A percentile compares a stretch with the other conserved stretches of the same genome.
phyloP scores from a whole-genome alignment of 2,797 vertebrate genomes.

The Pseudomugil gertrudae region DNA sequence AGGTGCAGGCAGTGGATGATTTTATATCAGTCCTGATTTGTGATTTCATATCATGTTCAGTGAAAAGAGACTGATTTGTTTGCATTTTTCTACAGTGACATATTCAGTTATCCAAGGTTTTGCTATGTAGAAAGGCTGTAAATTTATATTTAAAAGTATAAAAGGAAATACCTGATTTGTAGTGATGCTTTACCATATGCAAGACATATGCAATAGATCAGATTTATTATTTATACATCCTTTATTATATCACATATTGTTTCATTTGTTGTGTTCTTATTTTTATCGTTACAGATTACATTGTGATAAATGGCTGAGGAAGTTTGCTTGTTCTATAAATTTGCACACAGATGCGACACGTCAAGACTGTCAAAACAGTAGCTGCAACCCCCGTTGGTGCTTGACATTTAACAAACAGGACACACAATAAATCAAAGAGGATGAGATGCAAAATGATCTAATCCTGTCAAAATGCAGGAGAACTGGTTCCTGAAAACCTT shows the following conservation, averaged over 20 bases:
- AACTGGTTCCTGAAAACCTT: conserved; percentile 9
- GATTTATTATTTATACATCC: conserved; percentile 3
- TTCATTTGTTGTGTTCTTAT: background rate
- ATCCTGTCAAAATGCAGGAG: conserved; percentile 18
- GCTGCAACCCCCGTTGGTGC: conserved; percentile 14
- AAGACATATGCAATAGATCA: background rate
- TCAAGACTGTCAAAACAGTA: conserved; percentile 31
- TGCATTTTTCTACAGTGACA: conserved; percentile 7
- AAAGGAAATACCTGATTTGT: conserved; percentile 1
- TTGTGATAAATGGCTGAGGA: conserved; percentile 17
- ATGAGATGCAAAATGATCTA: conserved; percentile 33
- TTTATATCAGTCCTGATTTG: conserved; percentile 20
- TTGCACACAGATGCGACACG: conserved; percentile 24
- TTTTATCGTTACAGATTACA: conserved; percentile 7
- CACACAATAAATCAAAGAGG: conserved; percentile 27
- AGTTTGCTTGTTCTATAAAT: conserved; percentile 20
- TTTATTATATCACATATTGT: background rate
- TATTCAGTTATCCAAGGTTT: conserved; percentile 11
- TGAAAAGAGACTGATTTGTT: conserved; percentile 12
- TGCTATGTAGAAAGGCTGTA: conserved; percentile 9
- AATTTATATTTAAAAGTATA: background rate
- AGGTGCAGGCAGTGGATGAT: conserved; percentile 24
- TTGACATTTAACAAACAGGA: conserved; percentile 27
- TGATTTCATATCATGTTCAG: conserved; percentile 16
- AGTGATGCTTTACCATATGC: background rate